These are phyloP conservation scores for Melitaea cinxia DNA, from an alignment of 1,140 invertebrate species.

Conservation along the genomic window DNA sequence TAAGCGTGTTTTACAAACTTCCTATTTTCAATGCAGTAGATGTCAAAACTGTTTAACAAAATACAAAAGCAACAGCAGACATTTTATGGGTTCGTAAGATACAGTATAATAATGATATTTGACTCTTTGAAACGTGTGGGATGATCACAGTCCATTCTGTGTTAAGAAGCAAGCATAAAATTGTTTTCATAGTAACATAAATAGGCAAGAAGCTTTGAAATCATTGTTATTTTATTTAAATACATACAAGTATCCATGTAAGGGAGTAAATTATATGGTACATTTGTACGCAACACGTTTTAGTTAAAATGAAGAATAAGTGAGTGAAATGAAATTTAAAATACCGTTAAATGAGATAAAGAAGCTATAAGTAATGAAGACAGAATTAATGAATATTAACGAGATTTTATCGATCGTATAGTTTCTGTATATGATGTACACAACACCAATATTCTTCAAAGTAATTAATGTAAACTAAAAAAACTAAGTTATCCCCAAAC, in stretches of 20 bases:
- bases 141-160: constrained; percentile 71
- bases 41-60: constrained; percentile 32
- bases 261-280: constrained; percentile 30
- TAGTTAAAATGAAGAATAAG: constrained; percentile 6
- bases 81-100: constrained; percentile 34
- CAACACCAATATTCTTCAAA: no score
- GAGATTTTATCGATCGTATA: no score
- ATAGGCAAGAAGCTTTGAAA: constrained; percentile 35
- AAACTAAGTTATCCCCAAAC: no score
- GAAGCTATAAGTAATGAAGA: not conserved
- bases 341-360: not conserved
- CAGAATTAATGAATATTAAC: not conserved
- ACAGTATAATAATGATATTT: constrained; percentile 76
- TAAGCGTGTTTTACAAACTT: not conserved
- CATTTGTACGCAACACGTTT: constrained; percentile 19
- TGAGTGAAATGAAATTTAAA: not conserved
- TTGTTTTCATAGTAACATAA: constrained; percentile 62
- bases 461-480: no score
- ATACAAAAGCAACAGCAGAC: constrained; percentile 14
- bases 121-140: constrained; percentile 65
- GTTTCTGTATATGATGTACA: no score
- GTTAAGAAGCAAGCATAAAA: constrained; percentile 68
- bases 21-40: constrained; percentile 31
- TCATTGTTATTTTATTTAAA: constrained; percentile 41
- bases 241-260: constrained; percentile 31